Evolutionary conservation across 1,140 invertebrate species (phyloP), one percentile per base, ranked within the genome.

Genomic region (Eubasilissa regina): DNA sequence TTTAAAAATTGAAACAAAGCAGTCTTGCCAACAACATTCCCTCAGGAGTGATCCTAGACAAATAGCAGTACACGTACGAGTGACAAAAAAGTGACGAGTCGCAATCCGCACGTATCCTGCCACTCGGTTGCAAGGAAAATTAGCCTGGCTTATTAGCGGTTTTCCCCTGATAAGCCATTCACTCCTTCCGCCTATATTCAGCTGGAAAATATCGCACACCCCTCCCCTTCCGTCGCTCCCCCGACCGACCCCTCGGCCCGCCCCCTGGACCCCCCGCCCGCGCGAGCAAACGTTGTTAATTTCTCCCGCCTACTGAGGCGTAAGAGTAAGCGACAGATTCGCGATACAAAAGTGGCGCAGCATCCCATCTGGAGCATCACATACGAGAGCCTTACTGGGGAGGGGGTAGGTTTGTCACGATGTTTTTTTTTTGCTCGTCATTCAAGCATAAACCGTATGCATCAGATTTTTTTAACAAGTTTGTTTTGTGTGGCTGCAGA

Each of bases 61-160:
- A n/a, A n/a, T n/a, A n/a, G n/a, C n/a, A n/a, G n/a, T n/a, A 19
- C 17, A 35, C 13, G 17, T 15, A 15, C 21, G 53, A 73, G 70
- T 35, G 13, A 35, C 35, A 56, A 25, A 55, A 56, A 73, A 70
- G 15, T 53, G 11, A 13, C 68, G 21, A 56, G 45, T 70, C 48
- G 43, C 70, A 73, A 55, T 51, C 25, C 51, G 51, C 43, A 25
- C 25, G 75, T 44, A 77, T 70, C 45, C 62, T 55, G 62, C 64
- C 48, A 70, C 51, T 25, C 9, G 55, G n/a, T n/a, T n/a, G 48
- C 62, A 70, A 77, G 64, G 75, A 80, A 80, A 82, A 82, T 82
- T 82, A 82, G 81, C 81, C 45, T 44, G 78, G 81, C 81, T 82
- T 82, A 82, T 82, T 82, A 82, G 70, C 78, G 68, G 48, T 79